Base-by-base conservation (phyloP, 2,888 invertebrate species). In the Amblyteles armatorius region DNA sequence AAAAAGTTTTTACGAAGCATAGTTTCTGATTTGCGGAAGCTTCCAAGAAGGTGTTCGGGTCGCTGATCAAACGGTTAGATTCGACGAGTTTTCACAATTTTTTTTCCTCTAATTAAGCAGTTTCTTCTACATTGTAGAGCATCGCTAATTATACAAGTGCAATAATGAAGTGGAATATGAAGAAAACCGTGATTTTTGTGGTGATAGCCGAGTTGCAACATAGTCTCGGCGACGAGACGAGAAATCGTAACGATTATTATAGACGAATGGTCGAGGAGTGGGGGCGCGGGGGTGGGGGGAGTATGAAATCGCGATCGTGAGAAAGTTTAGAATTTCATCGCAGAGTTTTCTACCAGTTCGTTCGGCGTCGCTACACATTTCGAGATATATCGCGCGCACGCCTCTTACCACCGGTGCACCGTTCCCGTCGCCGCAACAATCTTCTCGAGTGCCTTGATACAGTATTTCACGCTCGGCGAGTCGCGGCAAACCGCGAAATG, bases 301-400 rank as follows among this genome's bases (percentile, higher is more conserved):
- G 40, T 11, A 76, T 63, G 57, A 71, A 85, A 77, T 82, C 67
- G 72, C 85, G 82, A 85, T 76, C 79, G 85, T 85, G 85, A 82
- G 85, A 85, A 85, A 85, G 85, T 85, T 82, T 67, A 67, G 76
- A 82, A 74, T 65, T 82, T 79, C 79, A n/a, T 79, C 69, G 81
- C 44, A 33, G 52, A 72, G 68, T 19, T 63, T 57, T 78, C 44
- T 71, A 72, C 82, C 1, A 65, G 44, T 73, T 68, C 71, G 84
- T 82, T 84, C 74, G 65, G 50, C 76, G 57, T 80, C 73, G 84
- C 74, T 79, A 82, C 74, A 82, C 82, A 84, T 84, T 79, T 74
- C 81, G 78, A 76, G 74, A 65, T 76, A 65, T 52, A 76, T 65
- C 40, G 63, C 74, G 65, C 63, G 26, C 36, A 22, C 52, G 44